Evolutionary conservation across 2,113 vertebrate genomes (phyloP).

Genomic region (Zosterops japonicus): DNA sequence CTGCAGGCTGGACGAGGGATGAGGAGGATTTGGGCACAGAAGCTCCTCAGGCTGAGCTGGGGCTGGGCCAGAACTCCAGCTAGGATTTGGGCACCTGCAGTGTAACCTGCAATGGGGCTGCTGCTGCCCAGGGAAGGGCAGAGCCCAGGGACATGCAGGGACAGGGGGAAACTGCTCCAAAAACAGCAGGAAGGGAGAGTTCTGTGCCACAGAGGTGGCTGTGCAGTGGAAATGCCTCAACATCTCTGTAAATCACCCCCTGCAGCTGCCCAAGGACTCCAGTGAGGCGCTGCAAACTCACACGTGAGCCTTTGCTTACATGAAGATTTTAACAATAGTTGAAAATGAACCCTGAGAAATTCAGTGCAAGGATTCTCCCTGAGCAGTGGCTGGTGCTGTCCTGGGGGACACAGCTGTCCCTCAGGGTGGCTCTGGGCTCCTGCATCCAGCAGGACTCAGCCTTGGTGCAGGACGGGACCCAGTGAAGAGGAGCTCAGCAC

Average conservation of each 20-base stretch:
- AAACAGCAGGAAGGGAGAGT: neutral
- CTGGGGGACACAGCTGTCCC: neutral
- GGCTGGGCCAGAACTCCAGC: neutral
- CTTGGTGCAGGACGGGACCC: neutral
- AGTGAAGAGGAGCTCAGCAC: neutral
- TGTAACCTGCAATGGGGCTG: neutral
- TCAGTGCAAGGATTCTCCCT: neutral
- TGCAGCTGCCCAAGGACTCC: neutral
- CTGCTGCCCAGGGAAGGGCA: neutral
- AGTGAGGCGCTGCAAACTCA: neutral
- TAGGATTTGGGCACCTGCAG: too few relatives aligned
- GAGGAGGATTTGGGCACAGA: neutral
- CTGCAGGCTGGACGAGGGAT: accelerated
- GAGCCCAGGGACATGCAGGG: neutral
- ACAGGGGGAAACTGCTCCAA: neutral
- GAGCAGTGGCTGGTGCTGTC: neutral
- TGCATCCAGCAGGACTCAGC: neutral
- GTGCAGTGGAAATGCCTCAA: neutral
- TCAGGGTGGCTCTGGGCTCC: neutral
- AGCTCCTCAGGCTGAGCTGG: neutral
- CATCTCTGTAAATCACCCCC: neutral
- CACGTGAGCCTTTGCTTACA: neutral
- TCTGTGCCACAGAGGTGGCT: neutral
- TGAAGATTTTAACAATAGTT: neutral
- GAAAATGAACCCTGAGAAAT: neutral